Percentiles rank a stretch among this genome's conserved stretches.
These are phyloP conservation scores for Ctenopoma kingsleyae DNA, from an alignment of 2,797 vertebrate species.

Conservation along the genomic window DNA sequence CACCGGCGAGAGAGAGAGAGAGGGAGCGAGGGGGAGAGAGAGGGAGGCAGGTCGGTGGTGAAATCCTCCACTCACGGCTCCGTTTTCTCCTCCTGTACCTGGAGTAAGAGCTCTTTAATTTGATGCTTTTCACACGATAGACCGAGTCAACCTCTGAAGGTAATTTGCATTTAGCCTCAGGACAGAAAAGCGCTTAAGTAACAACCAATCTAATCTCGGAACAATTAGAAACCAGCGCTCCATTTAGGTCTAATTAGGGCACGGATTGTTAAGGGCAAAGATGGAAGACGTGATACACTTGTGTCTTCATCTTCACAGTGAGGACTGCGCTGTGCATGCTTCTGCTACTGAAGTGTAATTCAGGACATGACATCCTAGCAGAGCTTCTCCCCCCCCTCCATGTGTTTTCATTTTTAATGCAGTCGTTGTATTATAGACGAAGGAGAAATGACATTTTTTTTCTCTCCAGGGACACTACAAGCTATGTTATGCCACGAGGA, in stretches of 20 bases:
- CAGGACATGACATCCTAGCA: neutral
- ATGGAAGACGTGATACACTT: slow-evolving; percentile 56
- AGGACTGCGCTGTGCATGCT: neutral
- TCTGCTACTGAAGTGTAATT: slow-evolving; percentile 13
- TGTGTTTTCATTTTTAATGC: neutral
- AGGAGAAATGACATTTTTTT: neutral
- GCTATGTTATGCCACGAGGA: neutral
- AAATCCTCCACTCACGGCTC: slow-evolving; percentile 10
- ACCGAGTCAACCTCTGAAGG: slow-evolving; percentile 44
- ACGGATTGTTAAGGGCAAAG: slow-evolving; percentile 33
- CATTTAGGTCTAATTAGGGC: slow-evolving; percentile 56
- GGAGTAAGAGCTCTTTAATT: slow-evolving; percentile 15
- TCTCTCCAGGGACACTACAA: slow-evolving; percentile 24
- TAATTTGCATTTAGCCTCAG: slow-evolving; percentile 39
- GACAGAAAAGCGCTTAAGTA: slow-evolving; percentile 15
- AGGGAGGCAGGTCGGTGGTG: slow-evolving; percentile 18
- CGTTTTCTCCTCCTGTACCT: neutral
- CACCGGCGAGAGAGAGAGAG: slow-evolving; percentile 56
- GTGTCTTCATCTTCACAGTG: slow-evolving; percentile 4
- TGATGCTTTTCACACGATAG: slow-evolving; percentile 9
- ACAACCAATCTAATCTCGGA: slow-evolving; percentile 12
- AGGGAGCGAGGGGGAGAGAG: neutral
- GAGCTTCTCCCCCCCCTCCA: neutral
- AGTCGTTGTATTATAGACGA: neutral
- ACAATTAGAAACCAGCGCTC: slow-evolving; percentile 41